A percentile compares a stretch with the other conserved stretches of the same genome.
Conservation (phyloP, 2,113 vertebrate genomes). For the Mixornis gularis region DNA sequence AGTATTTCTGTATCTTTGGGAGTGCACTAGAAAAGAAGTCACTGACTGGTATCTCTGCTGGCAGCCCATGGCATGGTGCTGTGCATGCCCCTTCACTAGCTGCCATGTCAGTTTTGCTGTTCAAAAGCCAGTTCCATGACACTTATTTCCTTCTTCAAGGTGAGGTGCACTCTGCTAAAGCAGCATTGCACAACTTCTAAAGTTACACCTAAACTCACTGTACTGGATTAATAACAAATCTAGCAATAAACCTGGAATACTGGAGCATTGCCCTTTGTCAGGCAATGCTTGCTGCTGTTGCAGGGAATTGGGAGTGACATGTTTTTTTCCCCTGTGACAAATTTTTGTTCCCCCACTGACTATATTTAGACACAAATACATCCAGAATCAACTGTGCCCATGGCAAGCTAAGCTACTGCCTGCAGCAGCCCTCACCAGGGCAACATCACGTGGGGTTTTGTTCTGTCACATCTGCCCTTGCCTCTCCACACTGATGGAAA, state of each 20-base stretch:
- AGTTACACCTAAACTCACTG: not conserved
- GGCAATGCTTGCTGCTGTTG: not conserved
- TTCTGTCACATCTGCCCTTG: not conserved
- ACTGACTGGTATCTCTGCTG: not conserved
- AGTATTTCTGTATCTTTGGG: not conserved
- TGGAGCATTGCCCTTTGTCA: not conserved
- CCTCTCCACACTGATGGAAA: not conserved
- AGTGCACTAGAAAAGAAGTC: not conserved
- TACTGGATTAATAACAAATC: not conserved
- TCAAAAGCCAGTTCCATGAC: fast-evolving
- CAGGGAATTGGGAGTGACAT: not conserved
- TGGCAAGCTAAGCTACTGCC: not conserved
- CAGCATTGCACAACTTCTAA: not conserved
- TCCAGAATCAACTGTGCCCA: not conserved
- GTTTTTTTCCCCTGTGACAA: not conserved
- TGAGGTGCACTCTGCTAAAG: not conserved
- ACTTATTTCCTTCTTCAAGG: not conserved
- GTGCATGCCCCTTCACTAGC: not conserved
- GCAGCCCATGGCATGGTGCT: fast-evolving
- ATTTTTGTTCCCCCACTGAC: not conserved
- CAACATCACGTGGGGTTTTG: not conserved
- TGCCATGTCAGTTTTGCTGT: fast-evolving
- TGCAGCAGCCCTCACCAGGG: not conserved
- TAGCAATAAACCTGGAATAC: not conserved
- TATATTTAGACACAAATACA: not conserved